Base-by-base conservation (phyloP, 2,113 vertebrate genomes). In the Petromus typicus region DNA sequence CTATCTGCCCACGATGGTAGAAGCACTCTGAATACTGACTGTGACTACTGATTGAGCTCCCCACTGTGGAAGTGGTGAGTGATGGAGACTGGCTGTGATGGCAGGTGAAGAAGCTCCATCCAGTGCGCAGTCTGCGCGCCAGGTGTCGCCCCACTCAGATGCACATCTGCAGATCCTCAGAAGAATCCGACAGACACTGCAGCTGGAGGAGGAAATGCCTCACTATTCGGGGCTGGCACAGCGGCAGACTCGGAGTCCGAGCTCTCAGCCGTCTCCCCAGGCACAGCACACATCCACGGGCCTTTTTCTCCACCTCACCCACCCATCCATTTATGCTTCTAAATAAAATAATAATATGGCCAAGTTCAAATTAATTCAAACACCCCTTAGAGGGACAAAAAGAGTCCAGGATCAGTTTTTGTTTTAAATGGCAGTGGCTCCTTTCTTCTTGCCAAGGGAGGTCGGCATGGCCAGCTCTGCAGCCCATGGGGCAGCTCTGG, bases 371-470 rank as follows among this genome's bases (percentile, higher is more conserved):
- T 89, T 82, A 57, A 78, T 69, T 69, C 22, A 63, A 91, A 76
- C 37, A 59, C 59, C 85, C 66, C 30, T 32, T 23, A 4, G 67
- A 45, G 27, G 34, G 54, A 63, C 93, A 63, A 51, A 75, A 71
- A 23, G 69, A 84, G 45, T 32, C 34, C 83, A 75, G 45, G 84
- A 43, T 81, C 54, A 23, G 34, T 89, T 96, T 96, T 94, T 88
- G 56, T 94, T 93, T 91, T 64, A 27, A 92, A 94, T 87, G 76
- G 81, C 75, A 80, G 40, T 84, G 20, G 27, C 54, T 82, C 79
- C 71, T 69, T 90, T 90, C 45, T 71, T 69, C 64, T 88, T 90
- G 90, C 86, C 90, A 81, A 90, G 56, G 69, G 27, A 57, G 6
- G 78, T 63, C 76, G 48, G 86, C 63, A 71, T 7, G 57, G n/a